Evolutionary conservation across 1,140 invertebrate species (phyloP).

Genomic region (Coptotermes formosanus): DNA sequence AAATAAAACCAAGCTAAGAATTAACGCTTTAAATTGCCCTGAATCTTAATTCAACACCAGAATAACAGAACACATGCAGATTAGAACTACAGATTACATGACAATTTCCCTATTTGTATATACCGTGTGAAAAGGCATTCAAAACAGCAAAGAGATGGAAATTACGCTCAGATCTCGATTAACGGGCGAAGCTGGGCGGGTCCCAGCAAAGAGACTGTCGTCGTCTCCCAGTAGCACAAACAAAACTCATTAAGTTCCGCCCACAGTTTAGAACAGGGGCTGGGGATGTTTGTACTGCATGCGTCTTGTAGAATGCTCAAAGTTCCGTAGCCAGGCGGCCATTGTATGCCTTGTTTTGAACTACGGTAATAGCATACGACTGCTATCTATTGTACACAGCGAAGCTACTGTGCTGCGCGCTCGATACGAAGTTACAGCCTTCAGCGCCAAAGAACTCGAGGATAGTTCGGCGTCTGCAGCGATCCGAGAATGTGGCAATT

Average conservation of each 20-base stretch:
- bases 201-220: background rate
- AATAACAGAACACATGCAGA: background rate
- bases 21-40: background rate
- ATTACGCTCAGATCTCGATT: background rate
- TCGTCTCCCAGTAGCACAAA: background rate
- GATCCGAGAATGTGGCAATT: no score
- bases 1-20: background rate
- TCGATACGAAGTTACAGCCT: no score
- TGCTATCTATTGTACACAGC: background rate
- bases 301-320: slow-evolving; percentile 8
- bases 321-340: background rate
- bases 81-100: background rate
- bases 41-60: background rate
- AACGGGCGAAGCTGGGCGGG: background rate
- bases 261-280: slow-evolving; percentile 12
- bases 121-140: background rate
- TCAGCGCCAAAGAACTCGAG: no score
- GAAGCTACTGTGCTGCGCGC: background rate
- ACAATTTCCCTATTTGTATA: background rate
- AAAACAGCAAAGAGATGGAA: slow-evolving; percentile 12
- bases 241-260: slow-evolving; percentile 12
- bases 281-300: background rate
- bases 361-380: slow-evolving; percentile 11
- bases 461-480: no score
- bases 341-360: slow-evolving; percentile 13